Base-by-base conservation (phyloP, 2,797 vertebrate species). In the Phoeniculus purpureus region DNA sequence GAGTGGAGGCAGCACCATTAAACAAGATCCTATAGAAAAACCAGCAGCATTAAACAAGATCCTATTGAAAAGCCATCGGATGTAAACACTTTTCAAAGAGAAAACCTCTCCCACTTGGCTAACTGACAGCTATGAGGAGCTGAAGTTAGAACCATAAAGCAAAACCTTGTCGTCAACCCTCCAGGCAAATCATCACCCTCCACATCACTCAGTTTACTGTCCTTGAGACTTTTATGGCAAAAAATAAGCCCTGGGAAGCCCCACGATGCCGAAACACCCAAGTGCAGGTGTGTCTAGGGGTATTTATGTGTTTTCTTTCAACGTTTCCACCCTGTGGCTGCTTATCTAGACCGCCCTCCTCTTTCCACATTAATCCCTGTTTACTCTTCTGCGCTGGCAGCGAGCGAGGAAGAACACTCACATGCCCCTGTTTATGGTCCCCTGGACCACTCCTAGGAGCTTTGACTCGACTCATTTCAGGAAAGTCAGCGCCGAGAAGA, bases 381-480 rank as follows among this genome's bases (percentile, higher is more conserved):
- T 88, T 91, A 48, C 61, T 86, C 84, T 82, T 67, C 67, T 48
- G 21, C 26, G 43, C 70, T 34, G 43, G 70, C 85, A 79, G 37
- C 0, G 6, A 58, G 11, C 34, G 34, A 60, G 68, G 70, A 94
- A 82, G 60, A 84, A 25, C 40, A 27, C n/a, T 80, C 64, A 76
- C 32, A 76, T 17, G 3, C 34, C 65, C 5, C 1, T 74, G 26
- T 79, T 92, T 90, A 81, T 9, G 8, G 81, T 78, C 86, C 78
- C 72, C 81, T 76, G 70, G 76, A 93, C 93, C 55, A 61, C 9
- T 48, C 78, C 81, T 93, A 59, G 70, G 68, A 93, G 92, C 86
- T 85, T 94, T 94, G 88, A 89, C 91, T 96, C 92, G 60, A 93
- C 58, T 74, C 10, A 78, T 90, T 87, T 94, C 86, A 93, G 91